Evolutionary conservation across 2,113 vertebrate species (phyloP).

Genomic region (Gobio gobio): DNA sequence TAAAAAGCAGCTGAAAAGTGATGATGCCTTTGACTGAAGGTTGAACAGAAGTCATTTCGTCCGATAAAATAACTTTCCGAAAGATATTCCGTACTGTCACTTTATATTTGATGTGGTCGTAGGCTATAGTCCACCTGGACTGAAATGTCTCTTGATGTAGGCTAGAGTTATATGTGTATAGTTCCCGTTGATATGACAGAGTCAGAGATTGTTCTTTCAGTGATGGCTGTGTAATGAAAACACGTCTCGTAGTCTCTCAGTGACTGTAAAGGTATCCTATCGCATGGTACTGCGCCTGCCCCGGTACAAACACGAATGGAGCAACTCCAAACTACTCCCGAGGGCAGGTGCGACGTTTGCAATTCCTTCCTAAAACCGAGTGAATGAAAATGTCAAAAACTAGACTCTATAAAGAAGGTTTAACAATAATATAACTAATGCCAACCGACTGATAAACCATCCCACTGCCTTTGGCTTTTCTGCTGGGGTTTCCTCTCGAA

Average conservation of each 20-base stretch:
- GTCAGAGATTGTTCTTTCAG: background rate
- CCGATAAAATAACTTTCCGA: constrained; percentile 34
- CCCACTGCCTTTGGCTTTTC: background rate
- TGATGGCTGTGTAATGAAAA: background rate
- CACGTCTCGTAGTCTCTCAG: background rate
- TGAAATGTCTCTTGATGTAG: background rate
- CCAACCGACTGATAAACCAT: background rate
- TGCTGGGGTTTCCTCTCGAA: constrained; percentile 48
- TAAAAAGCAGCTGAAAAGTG: constrained; percentile 56
- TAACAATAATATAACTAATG: background rate
- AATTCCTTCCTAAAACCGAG: constrained; percentile 15
- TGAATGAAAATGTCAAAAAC: constrained; percentile 25
- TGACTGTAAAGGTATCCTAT: constrained; percentile 37
- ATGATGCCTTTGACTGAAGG: constrained; percentile 40
- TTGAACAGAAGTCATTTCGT: constrained; percentile 64
- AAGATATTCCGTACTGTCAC: background rate
- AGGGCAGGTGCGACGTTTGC: constrained; percentile 70
- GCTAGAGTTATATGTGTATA: background rate
- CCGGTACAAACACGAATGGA: constrained; percentile 7
- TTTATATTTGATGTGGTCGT: background rate
- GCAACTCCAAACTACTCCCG: constrained; percentile 34
- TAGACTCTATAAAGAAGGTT: background rate
- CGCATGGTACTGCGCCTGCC: constrained; percentile 54
- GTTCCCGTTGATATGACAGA: background rate
- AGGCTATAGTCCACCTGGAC: constrained; percentile 1